phyloP scores from a whole-genome alignment of 2,888 invertebrate genomes.

The Augochlorella aurata region DNA sequence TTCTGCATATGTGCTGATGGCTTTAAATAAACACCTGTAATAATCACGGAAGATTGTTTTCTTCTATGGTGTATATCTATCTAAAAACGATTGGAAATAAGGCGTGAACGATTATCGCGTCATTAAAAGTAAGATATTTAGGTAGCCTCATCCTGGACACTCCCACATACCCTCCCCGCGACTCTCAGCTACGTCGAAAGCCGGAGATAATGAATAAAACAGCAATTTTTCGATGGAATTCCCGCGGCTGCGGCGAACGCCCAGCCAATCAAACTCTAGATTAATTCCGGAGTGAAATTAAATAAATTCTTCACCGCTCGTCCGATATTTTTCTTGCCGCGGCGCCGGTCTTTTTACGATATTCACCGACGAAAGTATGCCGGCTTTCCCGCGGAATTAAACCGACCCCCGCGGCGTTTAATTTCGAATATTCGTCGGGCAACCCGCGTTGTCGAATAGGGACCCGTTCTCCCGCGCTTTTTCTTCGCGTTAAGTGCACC shows the following conservation, averaged over 20 bases:
- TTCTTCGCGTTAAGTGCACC: slow-evolving; percentile 7
- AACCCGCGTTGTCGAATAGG: neutral
- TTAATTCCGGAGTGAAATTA: neutral
- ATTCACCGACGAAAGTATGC: neutral
- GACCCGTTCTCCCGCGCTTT: neutral
- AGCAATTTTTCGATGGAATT: neutral
- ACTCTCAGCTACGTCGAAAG: too few relatives aligned
- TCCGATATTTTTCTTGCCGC: slow-evolving; percentile 3
- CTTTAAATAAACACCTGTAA: too few relatives aligned
- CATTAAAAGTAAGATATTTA: too few relatives aligned
- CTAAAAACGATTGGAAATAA: too few relatives aligned
- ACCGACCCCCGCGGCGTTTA: neutral
- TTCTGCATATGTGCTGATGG: too few relatives aligned
- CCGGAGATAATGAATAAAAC: neutral
- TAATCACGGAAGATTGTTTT: too few relatives aligned
- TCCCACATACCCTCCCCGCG: too few relatives aligned
- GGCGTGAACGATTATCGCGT: too few relatives aligned
- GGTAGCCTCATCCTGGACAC: too few relatives aligned
- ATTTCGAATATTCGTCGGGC: neutral
- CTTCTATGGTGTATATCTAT: too few relatives aligned
- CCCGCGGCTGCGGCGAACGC: neutral
- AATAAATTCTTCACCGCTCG: neutral
- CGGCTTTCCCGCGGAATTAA: neutral
- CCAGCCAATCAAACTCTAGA: neutral
- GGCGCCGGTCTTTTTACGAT: neutral